Evolutionary conservation across 2,113 vertebrate genomes (phyloP).

Genomic region (Copsychus sechellarum): DNA sequence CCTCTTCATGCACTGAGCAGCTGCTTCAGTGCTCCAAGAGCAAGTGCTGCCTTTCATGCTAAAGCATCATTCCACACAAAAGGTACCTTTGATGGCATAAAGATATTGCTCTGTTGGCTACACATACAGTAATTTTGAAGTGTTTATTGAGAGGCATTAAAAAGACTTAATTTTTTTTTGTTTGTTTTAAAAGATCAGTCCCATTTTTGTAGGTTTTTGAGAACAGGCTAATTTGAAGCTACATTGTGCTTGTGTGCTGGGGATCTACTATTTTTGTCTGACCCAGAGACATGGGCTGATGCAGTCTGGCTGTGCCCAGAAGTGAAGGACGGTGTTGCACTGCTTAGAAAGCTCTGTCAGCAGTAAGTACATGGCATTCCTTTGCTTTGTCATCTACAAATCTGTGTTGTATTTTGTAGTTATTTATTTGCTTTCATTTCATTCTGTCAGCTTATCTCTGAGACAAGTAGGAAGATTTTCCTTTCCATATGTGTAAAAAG

Average conservation of each 20-base stretch:
- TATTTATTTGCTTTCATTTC: not conserved
- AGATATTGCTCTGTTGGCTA: not conserved
- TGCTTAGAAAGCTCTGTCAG: not conserved
- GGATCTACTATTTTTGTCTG: not conserved
- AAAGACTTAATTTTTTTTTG: not conserved
- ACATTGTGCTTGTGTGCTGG: not conserved
- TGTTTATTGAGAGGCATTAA: not conserved
- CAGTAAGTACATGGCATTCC: not conserved
- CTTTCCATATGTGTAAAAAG: not conserved
- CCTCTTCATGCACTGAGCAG: not conserved
- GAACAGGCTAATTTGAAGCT: not conserved
- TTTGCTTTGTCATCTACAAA: not conserved
- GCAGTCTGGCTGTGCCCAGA: not conserved
- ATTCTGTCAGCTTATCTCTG: not conserved
- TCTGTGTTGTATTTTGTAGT: not conserved
- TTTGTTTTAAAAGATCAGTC: not conserved
- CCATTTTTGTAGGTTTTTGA: not conserved
- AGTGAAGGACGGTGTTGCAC: not conserved
- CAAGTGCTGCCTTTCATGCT: slow-evolving; percentile 1
- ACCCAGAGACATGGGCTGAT: not conserved
- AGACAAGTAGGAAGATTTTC: not conserved
- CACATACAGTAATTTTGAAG: not conserved
- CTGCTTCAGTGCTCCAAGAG: slow-evolving; percentile 2
- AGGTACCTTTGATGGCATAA: not conserved
- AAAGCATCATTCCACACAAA: not conserved